These are phyloP conservation scores for Cryptoprocta ferox DNA, from an alignment of 2,797 vertebrate genomes.

Conservation along the genomic window DNA sequence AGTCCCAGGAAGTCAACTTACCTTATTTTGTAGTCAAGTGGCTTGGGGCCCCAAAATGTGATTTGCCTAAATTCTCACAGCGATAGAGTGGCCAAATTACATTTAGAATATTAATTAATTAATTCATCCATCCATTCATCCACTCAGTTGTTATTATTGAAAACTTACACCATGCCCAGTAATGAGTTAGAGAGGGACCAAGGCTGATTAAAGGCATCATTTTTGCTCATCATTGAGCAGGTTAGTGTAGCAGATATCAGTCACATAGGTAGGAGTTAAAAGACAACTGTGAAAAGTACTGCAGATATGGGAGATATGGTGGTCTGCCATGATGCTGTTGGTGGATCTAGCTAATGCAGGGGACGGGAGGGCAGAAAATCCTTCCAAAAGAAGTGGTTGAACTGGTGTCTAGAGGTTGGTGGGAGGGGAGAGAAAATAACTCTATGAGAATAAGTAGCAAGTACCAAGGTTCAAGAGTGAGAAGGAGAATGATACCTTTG, in stretches of 20 bases:
- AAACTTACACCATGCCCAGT: neutral
- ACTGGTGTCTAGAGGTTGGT: neutral
- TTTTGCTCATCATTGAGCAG: neutral
- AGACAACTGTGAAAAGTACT: neutral
- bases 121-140: neutral
- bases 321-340: neutral
- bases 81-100: neutral
- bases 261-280: neutral
- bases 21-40: neutral
- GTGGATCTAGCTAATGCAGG: neutral
- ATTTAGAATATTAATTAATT: neutral
- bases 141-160: neutral
- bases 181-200: neutral
- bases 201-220: neutral
- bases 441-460: neutral
- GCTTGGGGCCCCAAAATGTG: neutral
- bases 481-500: accelerated
- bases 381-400: neutral
- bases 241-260: neutral
- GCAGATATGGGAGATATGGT: neutral
- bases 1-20: neutral
- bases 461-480: neutral
- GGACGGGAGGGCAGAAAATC: accelerated
- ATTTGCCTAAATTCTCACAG: neutral
- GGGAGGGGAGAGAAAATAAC: neutral